phyloP scores from a whole-genome alignment of 2,888 invertebrate species.

The Melanostoma mellinum region DNA sequence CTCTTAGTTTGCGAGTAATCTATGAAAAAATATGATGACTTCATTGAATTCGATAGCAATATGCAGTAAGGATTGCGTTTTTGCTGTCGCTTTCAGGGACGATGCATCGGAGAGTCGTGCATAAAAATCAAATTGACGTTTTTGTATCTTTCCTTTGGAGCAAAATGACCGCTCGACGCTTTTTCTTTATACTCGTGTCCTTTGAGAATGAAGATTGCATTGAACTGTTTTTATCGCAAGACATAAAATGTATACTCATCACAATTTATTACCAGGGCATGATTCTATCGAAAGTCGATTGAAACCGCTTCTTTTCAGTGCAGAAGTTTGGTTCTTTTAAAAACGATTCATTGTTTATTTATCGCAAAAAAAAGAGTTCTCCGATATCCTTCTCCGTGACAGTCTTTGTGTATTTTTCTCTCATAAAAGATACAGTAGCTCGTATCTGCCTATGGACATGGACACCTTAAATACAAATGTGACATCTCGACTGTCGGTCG shows the following conservation, averaged over 20 bases:
- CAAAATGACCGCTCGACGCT: conserved; percentile 28
- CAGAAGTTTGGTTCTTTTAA: too few relatives aligned
- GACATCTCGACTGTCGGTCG: too few relatives aligned
- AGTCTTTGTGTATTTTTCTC: too few relatives aligned
- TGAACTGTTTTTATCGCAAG: neutral
- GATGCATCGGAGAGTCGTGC: conserved; percentile 2
- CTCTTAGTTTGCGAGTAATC: conserved; percentile 26
- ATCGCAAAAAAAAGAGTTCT: too few relatives aligned
- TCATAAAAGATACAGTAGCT: too few relatives aligned
- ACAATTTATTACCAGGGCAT: conserved; percentile 46
- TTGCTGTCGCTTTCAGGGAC: neutral
- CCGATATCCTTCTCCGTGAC: too few relatives aligned
- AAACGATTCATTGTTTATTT: too few relatives aligned
- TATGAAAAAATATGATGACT: conserved; percentile 51
- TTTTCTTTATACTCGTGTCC: neutral
- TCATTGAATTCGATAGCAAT: conserved; percentile 42
- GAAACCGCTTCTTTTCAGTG: too few relatives aligned
- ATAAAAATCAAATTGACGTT: conserved; percentile 30
- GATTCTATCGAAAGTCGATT: neutral
- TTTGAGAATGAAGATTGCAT: conserved; percentile 20
- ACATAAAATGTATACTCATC: conserved; percentile 9
- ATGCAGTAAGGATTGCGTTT: neutral
- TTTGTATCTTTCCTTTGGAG: neutral
- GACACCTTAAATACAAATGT: too few relatives aligned
- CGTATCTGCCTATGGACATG: too few relatives aligned